Percentiles rank a stretch among this genome's conserved stretches.
Evolutionary conservation across 2,797 vertebrate genomes (phyloP).

Genomic region (Sebastiscus albofasciatus): DNA sequence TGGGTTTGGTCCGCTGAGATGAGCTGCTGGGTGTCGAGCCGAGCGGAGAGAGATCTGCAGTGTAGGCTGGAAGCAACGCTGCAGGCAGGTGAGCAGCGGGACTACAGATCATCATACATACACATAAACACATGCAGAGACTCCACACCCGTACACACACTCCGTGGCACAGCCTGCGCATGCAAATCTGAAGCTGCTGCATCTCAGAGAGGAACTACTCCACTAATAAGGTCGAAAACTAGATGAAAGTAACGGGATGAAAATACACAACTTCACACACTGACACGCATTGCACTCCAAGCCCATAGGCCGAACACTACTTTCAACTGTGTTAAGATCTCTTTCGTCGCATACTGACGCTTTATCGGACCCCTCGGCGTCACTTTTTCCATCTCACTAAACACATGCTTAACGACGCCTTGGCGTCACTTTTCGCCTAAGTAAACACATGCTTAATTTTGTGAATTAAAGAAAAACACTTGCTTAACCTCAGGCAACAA

Average conservation of each 20-base stretch:
- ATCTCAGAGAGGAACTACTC: background rate
- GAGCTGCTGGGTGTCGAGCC: slow-evolving; percentile 7
- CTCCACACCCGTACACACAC: background rate
- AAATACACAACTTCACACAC: background rate
- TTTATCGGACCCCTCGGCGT: too few species aligned
- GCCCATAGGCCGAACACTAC: background rate
- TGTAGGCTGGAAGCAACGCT: slow-evolving; percentile 30
- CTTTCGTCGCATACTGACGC: background rate
- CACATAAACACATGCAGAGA: background rate
- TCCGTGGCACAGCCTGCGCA: background rate
- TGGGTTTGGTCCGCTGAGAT: slow-evolving; percentile 53
- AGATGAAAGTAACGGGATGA: background rate
- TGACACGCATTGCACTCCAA: background rate
- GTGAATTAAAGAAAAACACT: too few species aligned
- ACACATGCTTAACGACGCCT: too few species aligned
- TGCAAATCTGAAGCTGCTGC: background rate
- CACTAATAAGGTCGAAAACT: background rate
- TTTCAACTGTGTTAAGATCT: background rate
- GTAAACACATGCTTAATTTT: too few species aligned
- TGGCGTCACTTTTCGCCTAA: too few species aligned
- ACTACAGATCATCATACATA: background rate
- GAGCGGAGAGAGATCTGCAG: slow-evolving; percentile 17
- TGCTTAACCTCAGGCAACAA: too few species aligned
- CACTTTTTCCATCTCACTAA: too few species aligned
- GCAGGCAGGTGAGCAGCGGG: slow-evolving; percentile 30